Evolutionary conservation across 2,113 vertebrate species (phyloP).

Genomic region (Tychaedon coryphoeus): DNA sequence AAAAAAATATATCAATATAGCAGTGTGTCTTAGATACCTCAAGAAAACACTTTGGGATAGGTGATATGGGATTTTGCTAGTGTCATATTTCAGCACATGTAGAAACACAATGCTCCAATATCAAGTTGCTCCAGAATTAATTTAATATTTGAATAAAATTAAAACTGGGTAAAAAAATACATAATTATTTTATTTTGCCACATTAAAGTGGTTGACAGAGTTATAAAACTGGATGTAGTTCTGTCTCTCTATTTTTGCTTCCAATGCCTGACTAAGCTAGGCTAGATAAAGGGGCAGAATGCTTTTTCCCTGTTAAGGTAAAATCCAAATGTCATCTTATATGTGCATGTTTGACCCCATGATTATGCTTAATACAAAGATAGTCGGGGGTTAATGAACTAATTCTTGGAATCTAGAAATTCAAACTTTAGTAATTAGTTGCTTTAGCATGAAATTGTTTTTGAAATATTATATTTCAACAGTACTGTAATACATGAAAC

Average conservation of each 20-base stretch:
- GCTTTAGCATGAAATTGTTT: background rate
- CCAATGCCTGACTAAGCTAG: background rate
- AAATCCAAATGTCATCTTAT: background rate
- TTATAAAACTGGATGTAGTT: background rate
- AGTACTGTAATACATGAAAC: background rate
- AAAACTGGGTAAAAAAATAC: background rate
- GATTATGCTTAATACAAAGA: background rate
- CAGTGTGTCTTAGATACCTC: background rate
- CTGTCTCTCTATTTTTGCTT: background rate
- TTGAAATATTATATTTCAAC: background rate
- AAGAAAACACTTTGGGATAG: background rate
- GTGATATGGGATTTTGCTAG: accelerated
- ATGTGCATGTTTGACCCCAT: background rate
- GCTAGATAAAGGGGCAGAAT: background rate
- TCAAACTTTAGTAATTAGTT: background rate
- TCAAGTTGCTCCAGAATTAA: background rate
- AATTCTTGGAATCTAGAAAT: background rate
- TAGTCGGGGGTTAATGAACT: background rate
- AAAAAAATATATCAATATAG: background rate
- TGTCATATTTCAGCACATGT: background rate
- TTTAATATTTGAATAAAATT: background rate
- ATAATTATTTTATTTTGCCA: background rate
- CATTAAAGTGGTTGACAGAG: background rate
- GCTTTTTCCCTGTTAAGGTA: background rate
- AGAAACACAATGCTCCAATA: background rate